A percentile compares a stretch with the other conserved stretches of the same genome.
These are phyloP conservation scores for Drosophila aldrichi DNA, from an alignment of 2,888 invertebrate genomes.

Conservation along the genomic window DNA sequence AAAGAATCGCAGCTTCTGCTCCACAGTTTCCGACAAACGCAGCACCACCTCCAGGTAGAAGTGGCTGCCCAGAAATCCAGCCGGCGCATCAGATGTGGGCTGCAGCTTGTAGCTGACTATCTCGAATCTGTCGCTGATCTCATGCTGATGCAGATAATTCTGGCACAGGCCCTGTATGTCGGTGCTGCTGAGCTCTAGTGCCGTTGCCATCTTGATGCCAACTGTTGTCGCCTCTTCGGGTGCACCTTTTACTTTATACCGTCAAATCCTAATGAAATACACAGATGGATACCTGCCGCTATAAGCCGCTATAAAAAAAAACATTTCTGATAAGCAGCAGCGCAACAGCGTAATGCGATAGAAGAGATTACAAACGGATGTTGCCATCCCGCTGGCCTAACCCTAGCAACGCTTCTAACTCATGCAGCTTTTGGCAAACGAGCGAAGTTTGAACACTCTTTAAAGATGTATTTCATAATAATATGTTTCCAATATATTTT, in stretches of 20 bases:
- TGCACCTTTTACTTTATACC: conserved; percentile 44
- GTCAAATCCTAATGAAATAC: not conserved
- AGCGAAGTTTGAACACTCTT: conserved; percentile 9
- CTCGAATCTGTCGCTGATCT: conserved; percentile 47
- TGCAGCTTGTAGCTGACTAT: conserved; percentile 72
- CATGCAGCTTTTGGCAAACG: not conserved
- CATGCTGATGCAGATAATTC: conserved; percentile 59
- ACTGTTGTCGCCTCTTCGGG: conserved; percentile 36
- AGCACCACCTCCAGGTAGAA: conserved; percentile 76
- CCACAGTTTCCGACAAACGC: conserved; percentile 38
- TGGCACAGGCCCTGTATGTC: conserved; percentile 72
- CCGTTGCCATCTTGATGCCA: conserved; percentile 59
- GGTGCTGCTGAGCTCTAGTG: conserved; percentile 54
- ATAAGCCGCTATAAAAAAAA: conserved; percentile 30
- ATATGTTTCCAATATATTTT: too few species aligned
- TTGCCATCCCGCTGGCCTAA: conserved; percentile 1
- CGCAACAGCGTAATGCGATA: conserved; percentile 5
- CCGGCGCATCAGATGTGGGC: conserved; percentile 73
- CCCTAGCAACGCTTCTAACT: not conserved
- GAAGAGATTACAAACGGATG: conserved; percentile 7
- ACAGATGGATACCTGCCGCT: not conserved
- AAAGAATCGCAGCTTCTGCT: conserved; percentile 85
- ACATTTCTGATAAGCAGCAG: conserved; percentile 19
- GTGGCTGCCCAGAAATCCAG: conserved; percentile 83
- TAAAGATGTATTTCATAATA: too few species aligned